A percentile compares a stretch with the other conserved stretches of the same genome.
Evolutionary conservation across 2,113 vertebrate genomes (phyloP).

Genomic region (Psephotus haematonotus): DNA sequence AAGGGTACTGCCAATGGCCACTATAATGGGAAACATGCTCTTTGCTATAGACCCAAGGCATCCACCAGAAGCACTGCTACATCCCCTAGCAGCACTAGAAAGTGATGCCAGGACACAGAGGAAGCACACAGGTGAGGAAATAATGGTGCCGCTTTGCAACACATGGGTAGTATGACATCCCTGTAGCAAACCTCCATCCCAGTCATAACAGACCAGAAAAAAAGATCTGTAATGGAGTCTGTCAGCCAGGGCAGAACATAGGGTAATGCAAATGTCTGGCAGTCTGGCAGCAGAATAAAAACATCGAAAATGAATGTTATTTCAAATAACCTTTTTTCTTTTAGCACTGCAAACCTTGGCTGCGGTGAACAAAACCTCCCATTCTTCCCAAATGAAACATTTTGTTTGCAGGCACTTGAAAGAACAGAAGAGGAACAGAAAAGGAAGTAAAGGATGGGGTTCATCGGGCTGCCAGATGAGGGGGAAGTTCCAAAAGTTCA

Average conservation of each 20-base stretch:
- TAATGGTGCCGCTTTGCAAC: not conserved
- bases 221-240: not conserved
- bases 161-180: not conserved
- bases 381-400: not conserved
- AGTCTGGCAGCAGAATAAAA: slow-evolving; percentile 52
- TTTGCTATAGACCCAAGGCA: not conserved
- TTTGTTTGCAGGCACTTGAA: slow-evolving; percentile 51
- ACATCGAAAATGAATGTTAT: not conserved
- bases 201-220: not conserved
- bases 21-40: not conserved
- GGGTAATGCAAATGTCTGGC: not conserved
- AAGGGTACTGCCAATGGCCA: not conserved
- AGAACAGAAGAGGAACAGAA: slow-evolving; percentile 28
- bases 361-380: not conserved
- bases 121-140: not conserved
- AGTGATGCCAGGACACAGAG: not conserved
- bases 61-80: not conserved
- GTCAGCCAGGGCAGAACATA: not conserved
- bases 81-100: not conserved
- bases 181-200: not conserved
- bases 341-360: not conserved
- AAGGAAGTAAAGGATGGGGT: slow-evolving; percentile 22
- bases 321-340: not conserved
- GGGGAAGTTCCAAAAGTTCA: slow-evolving; percentile 61
- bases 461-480: slow-evolving; percentile 59